Base-by-base conservation (phyloP, 1,140 invertebrate species). In the Pachyrhynchus sulphureomaculatus region DNA sequence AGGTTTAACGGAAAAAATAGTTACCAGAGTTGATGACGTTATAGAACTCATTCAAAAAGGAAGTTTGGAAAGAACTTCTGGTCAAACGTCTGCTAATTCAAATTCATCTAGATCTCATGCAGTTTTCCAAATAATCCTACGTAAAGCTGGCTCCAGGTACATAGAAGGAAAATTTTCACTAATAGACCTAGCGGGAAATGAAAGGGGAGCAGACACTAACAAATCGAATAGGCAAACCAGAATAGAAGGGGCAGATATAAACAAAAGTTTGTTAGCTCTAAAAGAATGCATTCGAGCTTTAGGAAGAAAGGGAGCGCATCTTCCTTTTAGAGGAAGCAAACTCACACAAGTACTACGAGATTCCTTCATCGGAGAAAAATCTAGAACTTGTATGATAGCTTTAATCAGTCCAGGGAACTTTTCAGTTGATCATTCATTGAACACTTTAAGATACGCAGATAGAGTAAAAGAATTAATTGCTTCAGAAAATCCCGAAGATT, bases 241-340 rank as follows among this genome's bases (percentile, higher is more conserved):
- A 67, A 94, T 98, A 88, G 97, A 99, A 84, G 96, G 96, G 62
- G 97, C 96, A 41, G 97, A 99, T 80, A 99, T 99, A 62, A 99
- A 99, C 78, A 99, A 98, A 78, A 97, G 95, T 39, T 79, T 99
- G 4, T 78, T 99, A 36, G 96, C 97, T 0, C 80, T 99, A 18
- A 99, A 99, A 77, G 97, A 99, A 80, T 99, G 97, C 76, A 99
- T 99, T 71, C 83, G 97, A 42, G 96, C 96, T 13, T 81, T 99
- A 52, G 95, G 95, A 15, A 87, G 92, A 72, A 93, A 93, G 79
- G 95, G 93, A 44, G 89, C 92, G 49, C 96, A 99, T 82, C 82
- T 99, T 66, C 97, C 98, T 18, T 99, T 99, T 81, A 84, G 97
- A 74, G 95, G 93, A 24, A 96, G 93, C 70, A 99, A 99, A 80